phyloP scores from a whole-genome alignment of 1,140 invertebrate genomes.

The Hyphantria cunea region DNA sequence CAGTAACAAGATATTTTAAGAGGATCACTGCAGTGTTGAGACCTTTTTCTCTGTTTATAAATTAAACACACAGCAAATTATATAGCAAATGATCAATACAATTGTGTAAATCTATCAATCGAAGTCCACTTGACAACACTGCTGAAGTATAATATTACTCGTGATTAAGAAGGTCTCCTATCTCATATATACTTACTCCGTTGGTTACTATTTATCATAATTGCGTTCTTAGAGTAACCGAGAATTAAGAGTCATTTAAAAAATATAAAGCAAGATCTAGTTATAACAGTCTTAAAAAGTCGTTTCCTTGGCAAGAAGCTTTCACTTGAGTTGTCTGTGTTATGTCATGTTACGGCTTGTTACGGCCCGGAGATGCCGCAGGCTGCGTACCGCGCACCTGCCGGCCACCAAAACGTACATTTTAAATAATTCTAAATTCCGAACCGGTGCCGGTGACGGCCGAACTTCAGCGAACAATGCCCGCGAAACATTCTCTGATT shows the following conservation, averaged over 20 bases:
- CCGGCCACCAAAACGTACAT: constrained; percentile 43
- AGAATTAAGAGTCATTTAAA: no score
- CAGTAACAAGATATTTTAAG: constrained; percentile 74
- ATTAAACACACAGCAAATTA: constrained; percentile 26
- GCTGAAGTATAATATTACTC: no score
- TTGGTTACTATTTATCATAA: no score
- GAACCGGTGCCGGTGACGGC: constrained; percentile 61
- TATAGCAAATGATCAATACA: constrained; percentile 1
- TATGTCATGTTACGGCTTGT: constrained; percentile 3
- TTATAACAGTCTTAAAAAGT: constrained; percentile 10
- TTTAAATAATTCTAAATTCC: constrained; percentile 72
- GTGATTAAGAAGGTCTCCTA: no score
- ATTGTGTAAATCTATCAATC: no score
- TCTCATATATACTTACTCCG: no score
- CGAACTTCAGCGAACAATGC: constrained; percentile 65
- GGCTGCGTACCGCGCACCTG: constrained; percentile 52
- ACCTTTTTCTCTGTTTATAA: constrained; percentile 44
- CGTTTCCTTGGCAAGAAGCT: neutral
- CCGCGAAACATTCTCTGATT: constrained; percentile 68
- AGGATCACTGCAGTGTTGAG: constrained; percentile 53
- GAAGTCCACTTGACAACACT: no score
- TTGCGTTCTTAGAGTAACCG: no score
- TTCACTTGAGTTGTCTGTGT: neutral
- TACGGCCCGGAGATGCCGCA: constrained; percentile 11
- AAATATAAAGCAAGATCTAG: neutral